phyloP scores from a whole-genome alignment of 2,888 invertebrate genomes.

The Scaptomyza parva region DNA sequence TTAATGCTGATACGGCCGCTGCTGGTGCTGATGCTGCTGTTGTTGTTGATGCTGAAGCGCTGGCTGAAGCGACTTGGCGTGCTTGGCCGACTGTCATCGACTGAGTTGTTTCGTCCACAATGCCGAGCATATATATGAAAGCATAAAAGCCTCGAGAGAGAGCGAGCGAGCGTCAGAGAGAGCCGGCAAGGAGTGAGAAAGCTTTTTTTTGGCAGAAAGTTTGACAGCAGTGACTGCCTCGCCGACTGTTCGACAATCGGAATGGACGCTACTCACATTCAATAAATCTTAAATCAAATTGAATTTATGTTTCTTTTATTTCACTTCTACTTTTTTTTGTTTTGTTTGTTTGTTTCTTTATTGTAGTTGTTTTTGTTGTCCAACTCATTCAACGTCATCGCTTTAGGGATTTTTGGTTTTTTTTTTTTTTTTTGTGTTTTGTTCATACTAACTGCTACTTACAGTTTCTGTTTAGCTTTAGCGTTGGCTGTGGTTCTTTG shows the following conservation, averaged over 20 bases:
- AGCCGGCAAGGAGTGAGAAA: constrained; percentile 36
- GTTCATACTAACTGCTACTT: background rate
- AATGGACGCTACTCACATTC: constrained; percentile 45
- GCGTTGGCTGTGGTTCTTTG: constrained; percentile 16
- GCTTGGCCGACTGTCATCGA: constrained; percentile 85
- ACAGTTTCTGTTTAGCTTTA: constrained; percentile 21
- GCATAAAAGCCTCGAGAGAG: constrained; percentile 35
- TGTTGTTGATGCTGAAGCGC: constrained; percentile 39
- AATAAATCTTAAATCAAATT: constrained; percentile 78
- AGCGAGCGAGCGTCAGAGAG: constrained; percentile 2
- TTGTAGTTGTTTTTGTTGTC: background rate
- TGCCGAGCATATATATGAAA: constrained; percentile 35
- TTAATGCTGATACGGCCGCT: constrained; percentile 10
- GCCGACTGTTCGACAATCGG: constrained; percentile 27
- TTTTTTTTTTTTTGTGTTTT: background rate
- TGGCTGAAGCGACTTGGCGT: constrained; percentile 67
- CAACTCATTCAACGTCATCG: constrained; percentile 5
- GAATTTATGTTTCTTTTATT: constrained; percentile 75
- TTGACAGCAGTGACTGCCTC: constrained; percentile 14
- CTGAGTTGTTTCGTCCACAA: constrained; percentile 64
- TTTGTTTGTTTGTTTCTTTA: background rate
- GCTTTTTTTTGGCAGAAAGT: constrained; percentile 50
- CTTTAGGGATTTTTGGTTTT: background rate
- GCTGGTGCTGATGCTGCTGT: too few relatives aligned
- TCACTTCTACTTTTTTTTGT: constrained; percentile 14